Evolutionary conservation across 1,140 invertebrate genomes (phyloP), one percentile per base, ranked within the genome.

Genomic region (Bradynema listronoti): DNA sequence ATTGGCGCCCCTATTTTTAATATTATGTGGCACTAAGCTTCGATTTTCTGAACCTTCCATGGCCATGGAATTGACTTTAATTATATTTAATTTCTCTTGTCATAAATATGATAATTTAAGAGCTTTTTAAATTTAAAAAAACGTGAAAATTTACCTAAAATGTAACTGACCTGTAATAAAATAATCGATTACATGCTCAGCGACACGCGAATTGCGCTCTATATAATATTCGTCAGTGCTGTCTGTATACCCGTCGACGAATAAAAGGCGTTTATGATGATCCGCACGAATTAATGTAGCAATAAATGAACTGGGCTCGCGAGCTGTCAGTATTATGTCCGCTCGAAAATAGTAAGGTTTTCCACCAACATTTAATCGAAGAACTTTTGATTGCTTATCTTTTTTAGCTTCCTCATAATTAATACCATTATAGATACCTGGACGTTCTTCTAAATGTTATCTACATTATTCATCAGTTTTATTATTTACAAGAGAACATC

Each of bases 131-230:
- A 39, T 39, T 39, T 11, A 39, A 19, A 11, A 11, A 19, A 19
- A 39, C 11, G 11, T 39, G 11, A 19, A 19, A 39, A 19, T 39
- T 19, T 9, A 29, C 22, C 7, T 47, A 22, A 47, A 9, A 9
- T 47, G 19, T 47, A 39, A 24, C 16, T 43, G 14, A 71, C 71
- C 72, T n/a, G 73, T 75, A 3, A 67, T 63, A 52, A 69, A 75
- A 57, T 71, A 75, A 22, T 75, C 73, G 25, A 75, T 58, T 24
- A 75, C 63, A 34, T 71, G 65, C 49, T 77, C 68, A n/a, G 74
- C 63, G 1, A 77, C 54, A 22, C 56, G 46, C 1, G 60, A 50
- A 52, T 76, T 75, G 22, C 73, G 51, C 36, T 75, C 73, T 39
- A 75, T 51, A 50, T 75, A 75, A 49, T 75, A 75, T 47, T 75